Conservation (phyloP, 2,113 vertebrate genomes). For the Stigmatopora nigra region DNA sequence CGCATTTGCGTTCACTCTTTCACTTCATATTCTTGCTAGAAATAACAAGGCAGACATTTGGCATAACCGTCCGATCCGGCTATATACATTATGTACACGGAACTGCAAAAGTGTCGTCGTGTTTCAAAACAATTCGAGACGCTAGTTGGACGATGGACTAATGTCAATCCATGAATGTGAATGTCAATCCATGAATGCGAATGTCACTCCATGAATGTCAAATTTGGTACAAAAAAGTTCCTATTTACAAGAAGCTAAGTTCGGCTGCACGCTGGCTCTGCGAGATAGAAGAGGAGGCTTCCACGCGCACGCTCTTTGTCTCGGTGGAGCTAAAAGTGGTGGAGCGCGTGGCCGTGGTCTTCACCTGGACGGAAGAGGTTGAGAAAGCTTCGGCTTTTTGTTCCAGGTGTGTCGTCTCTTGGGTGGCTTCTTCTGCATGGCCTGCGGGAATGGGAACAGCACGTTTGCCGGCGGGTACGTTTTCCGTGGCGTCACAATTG, state of each 20-base stretch:
- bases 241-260: conserved; percentile 90
- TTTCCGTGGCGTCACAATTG: neutral
- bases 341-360: conserved; percentile 79
- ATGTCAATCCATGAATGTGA: conserved; percentile 51
- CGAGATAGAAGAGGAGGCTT: neutral
- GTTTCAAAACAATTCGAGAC: conserved; percentile 81
- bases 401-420: conserved; percentile 79
- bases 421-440: conserved; percentile 84
- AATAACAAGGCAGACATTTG: conserved; percentile 89
- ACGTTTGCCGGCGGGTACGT: neutral
- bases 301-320: conserved; percentile 78
- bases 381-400: conserved; percentile 77
- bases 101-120: conserved; percentile 81
- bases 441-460: conserved; percentile 73
- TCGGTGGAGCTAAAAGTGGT: conserved; percentile 83
- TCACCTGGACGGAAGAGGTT: conserved; percentile 77
- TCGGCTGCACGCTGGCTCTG: conserved; percentile 53
- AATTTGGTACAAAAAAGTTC: conserved; percentile 87
- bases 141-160: conserved; percentile 81
- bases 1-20: conserved; percentile 78
- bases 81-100: conserved; percentile 82
- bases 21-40: conserved; percentile 90
- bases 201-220: conserved; percentile 69
- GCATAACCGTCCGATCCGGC: conserved; percentile 75
- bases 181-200: no score